Evolutionary conservation across 37 sponge, comb jelly and placozoan species (phyloP).

Genomic region (Bolinopsis microptera): DNA sequence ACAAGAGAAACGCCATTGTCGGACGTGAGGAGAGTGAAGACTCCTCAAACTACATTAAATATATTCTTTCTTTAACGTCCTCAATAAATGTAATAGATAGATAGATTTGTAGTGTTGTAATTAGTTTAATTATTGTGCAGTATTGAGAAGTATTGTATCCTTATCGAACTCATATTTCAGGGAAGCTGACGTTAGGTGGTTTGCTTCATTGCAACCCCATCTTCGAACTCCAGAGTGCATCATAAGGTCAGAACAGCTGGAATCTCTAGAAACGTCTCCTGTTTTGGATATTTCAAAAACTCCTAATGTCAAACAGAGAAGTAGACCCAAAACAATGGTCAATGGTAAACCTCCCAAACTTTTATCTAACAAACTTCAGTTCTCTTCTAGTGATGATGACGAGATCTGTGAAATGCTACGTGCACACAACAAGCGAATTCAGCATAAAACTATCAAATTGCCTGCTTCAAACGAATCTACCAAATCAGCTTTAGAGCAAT

Average conservation of each 20-base stretch:
- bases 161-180: conserved; percentile 1
- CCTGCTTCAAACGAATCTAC: background rate
- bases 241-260: background rate
- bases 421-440: conserved; percentile 22
- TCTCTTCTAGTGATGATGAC: conserved; percentile 17
- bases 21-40: no score
- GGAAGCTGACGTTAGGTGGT: conserved; percentile 25
- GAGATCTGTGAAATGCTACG: conserved; percentile 23
- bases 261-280: background rate
- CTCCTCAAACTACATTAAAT: no score
- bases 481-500: background rate
- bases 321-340: background rate
- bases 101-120: no score
- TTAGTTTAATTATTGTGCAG: no score
- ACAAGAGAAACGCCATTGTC: no score
- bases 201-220: conserved; percentile 42
- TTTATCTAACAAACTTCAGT: background rate
- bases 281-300: background rate
- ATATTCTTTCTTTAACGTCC: no score
- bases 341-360: background rate
- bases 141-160: no score
- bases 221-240: conserved; percentile 9
- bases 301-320: background rate
- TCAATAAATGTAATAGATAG: no score
- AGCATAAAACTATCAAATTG: background rate